Evolutionary conservation across 1,140 invertebrate genomes (phyloP).

Genomic region (Rhagoletis pomonella): DNA sequence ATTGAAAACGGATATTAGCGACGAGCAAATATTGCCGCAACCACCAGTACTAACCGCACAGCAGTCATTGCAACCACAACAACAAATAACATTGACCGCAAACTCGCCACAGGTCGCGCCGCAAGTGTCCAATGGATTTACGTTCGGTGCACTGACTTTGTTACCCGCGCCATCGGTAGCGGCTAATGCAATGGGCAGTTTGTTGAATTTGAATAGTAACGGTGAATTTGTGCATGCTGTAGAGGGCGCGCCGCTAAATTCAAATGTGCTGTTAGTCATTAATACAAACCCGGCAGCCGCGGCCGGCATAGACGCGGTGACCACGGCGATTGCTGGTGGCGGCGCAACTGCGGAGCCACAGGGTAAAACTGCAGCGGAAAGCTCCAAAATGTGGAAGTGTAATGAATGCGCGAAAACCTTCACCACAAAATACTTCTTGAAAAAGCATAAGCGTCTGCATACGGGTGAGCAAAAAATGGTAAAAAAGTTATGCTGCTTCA

Average conservation of each 20-base stretch:
- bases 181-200: background rate
- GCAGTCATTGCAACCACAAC: background rate
- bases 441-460: conserved; percentile 91
- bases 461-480: conserved; percentile 75
- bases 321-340: background rate
- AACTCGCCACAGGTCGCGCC: background rate
- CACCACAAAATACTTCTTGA: conserved; percentile 92
- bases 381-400: conserved; percentile 84
- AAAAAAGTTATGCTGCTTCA: background rate
- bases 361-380: conserved; percentile 50
- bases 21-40: background rate
- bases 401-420: conserved; percentile 89
- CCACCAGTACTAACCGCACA: background rate
- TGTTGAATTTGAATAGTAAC: conserved; percentile 38
- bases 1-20: background rate
- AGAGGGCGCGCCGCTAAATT: conserved; percentile 54
- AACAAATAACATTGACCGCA: background rate
- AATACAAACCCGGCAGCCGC: background rate
- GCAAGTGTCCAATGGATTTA: background rate
- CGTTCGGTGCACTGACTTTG: background rate
- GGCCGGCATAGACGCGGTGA: background rate
- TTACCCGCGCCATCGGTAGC: conserved; percentile 7
- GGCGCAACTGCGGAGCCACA: background rate
- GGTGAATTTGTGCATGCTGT: conserved; percentile 33
- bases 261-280: conserved; percentile 61